These are phyloP conservation scores for Tipula unca DNA, from an alignment of 2,888 invertebrate species.

Conservation along the genomic window DNA sequence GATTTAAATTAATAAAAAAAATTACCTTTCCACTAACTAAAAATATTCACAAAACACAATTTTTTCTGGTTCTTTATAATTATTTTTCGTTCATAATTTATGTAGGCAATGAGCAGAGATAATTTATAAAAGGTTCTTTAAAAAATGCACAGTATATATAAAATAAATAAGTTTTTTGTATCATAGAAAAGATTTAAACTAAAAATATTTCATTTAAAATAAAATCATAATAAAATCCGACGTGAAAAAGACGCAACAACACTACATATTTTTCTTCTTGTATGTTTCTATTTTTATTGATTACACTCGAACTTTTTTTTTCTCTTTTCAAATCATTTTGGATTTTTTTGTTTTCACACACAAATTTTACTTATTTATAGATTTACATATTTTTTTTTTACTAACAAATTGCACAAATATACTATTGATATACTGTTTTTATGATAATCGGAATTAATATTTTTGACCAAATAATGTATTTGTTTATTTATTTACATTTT, in stretches of 20 bases:
- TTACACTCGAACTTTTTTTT: neutral
- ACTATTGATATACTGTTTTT: neutral
- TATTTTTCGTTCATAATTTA: neutral
- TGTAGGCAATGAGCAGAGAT: neutral
- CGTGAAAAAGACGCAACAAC: conserved; percentile 17
- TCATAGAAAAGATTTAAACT: neutral
- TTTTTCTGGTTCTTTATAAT: neutral
- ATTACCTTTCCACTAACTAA: neutral
- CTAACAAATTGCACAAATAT: neutral
- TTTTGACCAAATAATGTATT: neutral
- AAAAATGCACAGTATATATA: neutral
- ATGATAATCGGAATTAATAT: neutral
- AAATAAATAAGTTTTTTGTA: neutral
- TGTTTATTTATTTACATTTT: conserved; percentile 16
- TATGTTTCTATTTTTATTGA: conserved; percentile 14
- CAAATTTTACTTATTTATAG: neutral
- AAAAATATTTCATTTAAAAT: neutral
- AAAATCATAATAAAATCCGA: neutral
- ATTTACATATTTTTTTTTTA: neutral
- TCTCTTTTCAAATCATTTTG: neutral
- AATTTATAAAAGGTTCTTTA: neutral
- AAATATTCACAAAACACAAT: neutral
- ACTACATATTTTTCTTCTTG: neutral
- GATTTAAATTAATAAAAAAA: neutral
- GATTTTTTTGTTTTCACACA: neutral